A percentile compares a stretch with the other conserved stretches of the same genome.
phyloP scores from a whole-genome alignment of 2,797 vertebrate genomes.

The Lepilemur ruficaudatus region DNA sequence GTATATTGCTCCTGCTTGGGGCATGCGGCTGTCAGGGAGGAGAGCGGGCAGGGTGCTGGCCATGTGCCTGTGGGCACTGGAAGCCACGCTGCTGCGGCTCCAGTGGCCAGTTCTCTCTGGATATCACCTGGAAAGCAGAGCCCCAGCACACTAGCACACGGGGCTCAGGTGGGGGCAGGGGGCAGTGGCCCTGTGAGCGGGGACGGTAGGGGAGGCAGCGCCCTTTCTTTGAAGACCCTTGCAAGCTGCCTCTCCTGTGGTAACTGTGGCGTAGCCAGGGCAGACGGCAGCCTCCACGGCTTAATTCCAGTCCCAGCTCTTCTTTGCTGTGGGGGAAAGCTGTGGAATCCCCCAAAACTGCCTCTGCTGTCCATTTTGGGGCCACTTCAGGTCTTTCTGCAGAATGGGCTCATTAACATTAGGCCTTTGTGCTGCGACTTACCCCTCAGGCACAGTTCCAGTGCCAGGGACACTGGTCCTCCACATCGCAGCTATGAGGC shows the following conservation, averaged over 20 bases:
- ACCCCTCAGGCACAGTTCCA: background rate
- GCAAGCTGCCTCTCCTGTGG: too few relatives aligned
- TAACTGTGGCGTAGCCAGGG: background rate
- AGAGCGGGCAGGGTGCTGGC: rapidly evolving
- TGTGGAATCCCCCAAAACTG: background rate
- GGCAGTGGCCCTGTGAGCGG: rapidly evolving
- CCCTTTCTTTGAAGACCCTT: background rate
- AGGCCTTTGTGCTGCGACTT: background rate
- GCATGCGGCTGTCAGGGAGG: background rate
- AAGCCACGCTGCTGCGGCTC: background rate
- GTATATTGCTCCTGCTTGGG: background rate
- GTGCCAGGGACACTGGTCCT: too few relatives aligned
- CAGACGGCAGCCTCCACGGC: background rate
- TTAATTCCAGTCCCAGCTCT: background rate
- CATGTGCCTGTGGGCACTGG: rapidly evolving
- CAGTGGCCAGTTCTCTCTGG: background rate
- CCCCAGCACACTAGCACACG: background rate
- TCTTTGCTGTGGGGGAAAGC: background rate
- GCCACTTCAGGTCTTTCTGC: background rate
- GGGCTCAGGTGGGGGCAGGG: background rate
- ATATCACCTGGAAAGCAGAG: background rate
- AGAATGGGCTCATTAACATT: background rate
- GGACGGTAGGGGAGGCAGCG: rapidly evolving
- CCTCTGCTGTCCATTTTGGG: background rate
- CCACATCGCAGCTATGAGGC: too few relatives aligned